Evolutionary conservation across 2,797 vertebrate genomes (phyloP).

Genomic region (Phrynocephalus vlangalii): DNA sequence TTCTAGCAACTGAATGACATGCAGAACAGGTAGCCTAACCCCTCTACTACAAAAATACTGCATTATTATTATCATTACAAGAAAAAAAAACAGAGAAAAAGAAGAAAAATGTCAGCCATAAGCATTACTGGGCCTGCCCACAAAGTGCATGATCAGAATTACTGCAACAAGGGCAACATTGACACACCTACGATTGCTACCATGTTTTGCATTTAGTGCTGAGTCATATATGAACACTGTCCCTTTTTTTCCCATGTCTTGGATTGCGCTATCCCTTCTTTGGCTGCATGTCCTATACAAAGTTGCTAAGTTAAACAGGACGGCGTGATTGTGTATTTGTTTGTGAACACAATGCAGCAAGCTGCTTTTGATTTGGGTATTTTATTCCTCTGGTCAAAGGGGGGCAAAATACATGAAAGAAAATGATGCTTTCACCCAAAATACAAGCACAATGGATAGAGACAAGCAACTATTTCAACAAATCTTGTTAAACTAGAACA

Average conservation of each 20-base stretch:
- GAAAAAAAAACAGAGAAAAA: neutral
- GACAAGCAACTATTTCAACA: slow-evolving; percentile 7
- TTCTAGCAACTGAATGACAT: neutral
- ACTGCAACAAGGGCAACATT: neutral
- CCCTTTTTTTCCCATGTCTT: neutral
- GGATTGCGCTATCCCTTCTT: neutral
- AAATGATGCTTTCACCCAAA: slow-evolving; percentile 9
- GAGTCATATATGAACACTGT: neutral
- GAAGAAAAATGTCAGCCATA: neutral
- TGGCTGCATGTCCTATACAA: neutral
- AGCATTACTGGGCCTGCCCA: neutral
- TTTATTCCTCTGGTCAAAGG: neutral
- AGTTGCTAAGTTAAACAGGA: neutral
- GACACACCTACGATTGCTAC: neutral
- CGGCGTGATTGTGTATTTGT: neutral
- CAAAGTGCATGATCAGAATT: neutral
- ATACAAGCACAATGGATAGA: neutral
- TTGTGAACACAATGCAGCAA: neutral
- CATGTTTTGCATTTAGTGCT: neutral
- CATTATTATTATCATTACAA: too few relatives aligned
- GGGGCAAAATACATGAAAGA: neutral
- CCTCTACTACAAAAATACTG: neutral
- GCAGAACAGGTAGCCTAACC: too few relatives aligned
- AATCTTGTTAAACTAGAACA: neutral
- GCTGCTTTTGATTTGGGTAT: slow-evolving; percentile 18